These are phyloP conservation scores for Pseudomugil tenellus DNA, from an alignment of 2,797 vertebrate genomes.

Conservation along the genomic window DNA sequence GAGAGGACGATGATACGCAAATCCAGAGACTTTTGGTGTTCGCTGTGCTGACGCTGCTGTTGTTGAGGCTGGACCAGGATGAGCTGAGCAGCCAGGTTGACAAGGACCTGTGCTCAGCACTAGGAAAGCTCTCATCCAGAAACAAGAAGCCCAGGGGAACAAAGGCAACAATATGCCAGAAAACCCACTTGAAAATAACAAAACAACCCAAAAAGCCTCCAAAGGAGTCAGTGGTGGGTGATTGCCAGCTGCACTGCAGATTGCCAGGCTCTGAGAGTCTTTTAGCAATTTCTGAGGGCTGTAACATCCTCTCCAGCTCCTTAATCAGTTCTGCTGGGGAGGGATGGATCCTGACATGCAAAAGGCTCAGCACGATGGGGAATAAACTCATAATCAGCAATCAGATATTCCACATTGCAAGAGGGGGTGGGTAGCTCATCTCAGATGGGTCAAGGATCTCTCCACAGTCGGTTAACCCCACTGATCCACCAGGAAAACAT, in stretches of 20 bases:
- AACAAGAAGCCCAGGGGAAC: conserved; percentile 84
- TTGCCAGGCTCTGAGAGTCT: conserved; percentile 76
- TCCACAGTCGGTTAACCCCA: conserved; percentile 79
- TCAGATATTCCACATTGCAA: conserved; percentile 80
- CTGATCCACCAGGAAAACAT: conserved; percentile 67
- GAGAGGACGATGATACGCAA: conserved; percentile 70
- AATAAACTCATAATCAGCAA: conserved; percentile 86
- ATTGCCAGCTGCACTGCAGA: conserved; percentile 84
- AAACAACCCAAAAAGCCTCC: conserved; percentile 75
- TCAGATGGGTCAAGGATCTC: conserved; percentile 84
- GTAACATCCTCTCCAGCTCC: conserved; percentile 79
- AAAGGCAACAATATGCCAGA: conserved; percentile 79
- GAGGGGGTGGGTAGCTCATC: conserved; percentile 74
- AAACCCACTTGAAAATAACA: conserved; percentile 81
- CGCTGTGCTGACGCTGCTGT: conserved; percentile 80
- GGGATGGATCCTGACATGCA: conserved; percentile 79
- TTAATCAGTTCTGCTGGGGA: conserved; percentile 81
- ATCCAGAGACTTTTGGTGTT: conserved; percentile 66
- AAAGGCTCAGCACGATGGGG: conserved; percentile 79
- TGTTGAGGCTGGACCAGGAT: conserved; percentile 67
- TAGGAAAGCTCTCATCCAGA: conserved; percentile 85
- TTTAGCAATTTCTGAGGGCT: conserved; percentile 75
- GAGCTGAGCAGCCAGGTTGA: conserved; percentile 76
- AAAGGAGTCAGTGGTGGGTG: conserved; percentile 76
- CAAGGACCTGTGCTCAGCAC: conserved; percentile 86